phyloP scores from a whole-genome alignment of 2,888 invertebrate species.

The Lithophane socia region DNA sequence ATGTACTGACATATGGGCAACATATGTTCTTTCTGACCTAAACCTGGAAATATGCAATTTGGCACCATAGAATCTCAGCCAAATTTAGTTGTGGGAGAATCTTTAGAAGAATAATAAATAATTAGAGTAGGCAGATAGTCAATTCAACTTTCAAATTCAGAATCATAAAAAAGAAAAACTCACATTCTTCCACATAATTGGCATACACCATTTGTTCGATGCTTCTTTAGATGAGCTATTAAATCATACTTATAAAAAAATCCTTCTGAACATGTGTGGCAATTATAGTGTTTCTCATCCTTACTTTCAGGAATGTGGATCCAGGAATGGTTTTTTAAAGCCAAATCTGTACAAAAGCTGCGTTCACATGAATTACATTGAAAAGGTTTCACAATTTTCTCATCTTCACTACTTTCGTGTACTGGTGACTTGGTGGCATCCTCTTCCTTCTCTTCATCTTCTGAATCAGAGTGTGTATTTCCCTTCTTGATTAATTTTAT shows the following conservation, averaged over 20 bases:
- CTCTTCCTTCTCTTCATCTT: slow-evolving; percentile 61
- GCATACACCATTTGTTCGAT: slow-evolving; percentile 91
- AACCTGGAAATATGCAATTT: slow-evolving; percentile 86
- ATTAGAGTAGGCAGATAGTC: not conserved
- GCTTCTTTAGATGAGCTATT: slow-evolving; percentile 92
- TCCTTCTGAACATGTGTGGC: slow-evolving; percentile 91
- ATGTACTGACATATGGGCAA: slow-evolving; percentile 90
- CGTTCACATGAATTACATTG: slow-evolving; percentile 90
- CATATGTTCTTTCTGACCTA: slow-evolving; percentile 92
- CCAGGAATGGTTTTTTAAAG: slow-evolving; percentile 92
- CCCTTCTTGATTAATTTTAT: slow-evolving; percentile 81
- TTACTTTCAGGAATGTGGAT: slow-evolving; percentile 83
- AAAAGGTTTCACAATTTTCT: slow-evolving; percentile 83
- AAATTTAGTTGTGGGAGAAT: not conserved
- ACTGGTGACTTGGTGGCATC: not conserved
- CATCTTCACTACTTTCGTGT: slow-evolving; percentile 46
- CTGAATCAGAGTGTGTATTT: slow-evolving; percentile 29
- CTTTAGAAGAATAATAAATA: not conserved
- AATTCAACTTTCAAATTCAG: not conserved
- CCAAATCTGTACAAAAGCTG: slow-evolving; percentile 90
- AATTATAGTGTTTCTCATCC: slow-evolving; percentile 79
- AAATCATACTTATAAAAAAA: slow-evolving; percentile 92
- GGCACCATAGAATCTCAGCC: not conserved
- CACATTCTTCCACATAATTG: slow-evolving; percentile 93
- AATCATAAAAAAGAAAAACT: slow-evolving; percentile 73